Conservation (phyloP, 1,140 invertebrate species). For the Drosophila gunungcola region DNA sequence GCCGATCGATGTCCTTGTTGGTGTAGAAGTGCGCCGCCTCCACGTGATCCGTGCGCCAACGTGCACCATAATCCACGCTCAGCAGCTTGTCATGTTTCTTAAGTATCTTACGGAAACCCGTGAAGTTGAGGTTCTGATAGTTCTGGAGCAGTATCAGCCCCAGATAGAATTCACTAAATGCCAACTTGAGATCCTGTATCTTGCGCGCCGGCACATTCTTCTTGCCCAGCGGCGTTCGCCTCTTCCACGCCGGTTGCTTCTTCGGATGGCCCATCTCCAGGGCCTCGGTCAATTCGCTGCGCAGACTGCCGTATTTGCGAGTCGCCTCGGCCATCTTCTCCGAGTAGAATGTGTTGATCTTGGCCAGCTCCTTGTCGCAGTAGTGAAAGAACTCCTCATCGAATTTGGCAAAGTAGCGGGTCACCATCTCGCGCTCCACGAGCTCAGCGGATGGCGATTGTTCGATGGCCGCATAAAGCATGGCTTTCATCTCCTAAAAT, state of each 20-base stretch:
- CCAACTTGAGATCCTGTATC: slow-evolving; percentile 94
- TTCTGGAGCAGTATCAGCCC: slow-evolving; percentile 92
- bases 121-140: slow-evolving; percentile 94
- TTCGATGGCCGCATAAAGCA: slow-evolving; percentile 90
- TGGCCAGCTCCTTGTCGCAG: slow-evolving; percentile 93
- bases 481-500: slow-evolving; percentile 90
- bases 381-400: slow-evolving; percentile 94
- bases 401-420: slow-evolving; percentile 91
- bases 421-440: slow-evolving; percentile 88
- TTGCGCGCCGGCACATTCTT: slow-evolving; percentile 87
- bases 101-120: slow-evolving; percentile 96
- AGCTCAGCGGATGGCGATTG: slow-evolving; percentile 89
- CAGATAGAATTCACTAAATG: slow-evolving; percentile 96
- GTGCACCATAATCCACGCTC: slow-evolving; percentile 86
- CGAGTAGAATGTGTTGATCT: slow-evolving; percentile 95
- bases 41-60: slow-evolving; percentile 92
- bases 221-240: slow-evolving; percentile 86
- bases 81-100: slow-evolving; percentile 96
- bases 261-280: slow-evolving; percentile 84
- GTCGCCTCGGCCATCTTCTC: slow-evolving; percentile 95
- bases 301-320: slow-evolving; percentile 91
- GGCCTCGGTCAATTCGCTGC: slow-evolving; percentile 89
- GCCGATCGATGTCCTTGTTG: slow-evolving; percentile 94
- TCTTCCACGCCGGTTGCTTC: slow-evolving; percentile 84
- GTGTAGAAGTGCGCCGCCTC: slow-evolving; percentile 93